Conservation (phyloP, 1,140 invertebrate species). For the Caenorhabditis tropicalis region DNA sequence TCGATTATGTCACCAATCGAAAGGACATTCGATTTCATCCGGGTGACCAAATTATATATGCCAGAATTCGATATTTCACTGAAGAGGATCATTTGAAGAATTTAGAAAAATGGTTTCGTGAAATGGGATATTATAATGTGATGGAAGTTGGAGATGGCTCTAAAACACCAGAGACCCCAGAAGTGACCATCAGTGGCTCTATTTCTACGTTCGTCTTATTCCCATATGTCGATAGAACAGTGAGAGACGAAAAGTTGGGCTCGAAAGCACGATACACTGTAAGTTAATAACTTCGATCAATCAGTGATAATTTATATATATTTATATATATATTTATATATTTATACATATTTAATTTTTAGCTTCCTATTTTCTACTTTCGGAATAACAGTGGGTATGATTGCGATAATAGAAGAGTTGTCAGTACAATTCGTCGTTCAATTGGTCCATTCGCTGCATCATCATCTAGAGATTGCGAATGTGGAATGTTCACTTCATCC, state of each 20-base stretch:
- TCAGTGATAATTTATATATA: no score
- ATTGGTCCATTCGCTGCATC: background rate
- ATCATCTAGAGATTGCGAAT: background rate
- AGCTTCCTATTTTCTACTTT: background rate
- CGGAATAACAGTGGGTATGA: slow-evolving; percentile 6
- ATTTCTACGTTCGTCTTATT: background rate
- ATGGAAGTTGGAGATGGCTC: background rate
- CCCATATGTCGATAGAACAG: background rate
- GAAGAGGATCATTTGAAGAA: background rate
- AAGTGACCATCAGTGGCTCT: background rate
- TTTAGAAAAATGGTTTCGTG: background rate
- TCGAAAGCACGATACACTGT: background rate
- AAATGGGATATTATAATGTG: background rate
- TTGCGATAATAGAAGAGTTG: background rate
- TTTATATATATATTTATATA: no score
- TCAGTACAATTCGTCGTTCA: background rate
- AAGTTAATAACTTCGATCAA: background rate
- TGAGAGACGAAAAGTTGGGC: background rate
- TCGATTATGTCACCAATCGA: background rate
- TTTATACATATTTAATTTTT: no score
- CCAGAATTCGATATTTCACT: background rate
- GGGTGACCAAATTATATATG: background rate
- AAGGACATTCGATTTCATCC: background rate
- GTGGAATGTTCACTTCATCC: background rate
- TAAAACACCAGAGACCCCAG: background rate